Base-by-base conservation (phyloP, 2,888 invertebrate species). In the Eupeodes luniger region DNA sequence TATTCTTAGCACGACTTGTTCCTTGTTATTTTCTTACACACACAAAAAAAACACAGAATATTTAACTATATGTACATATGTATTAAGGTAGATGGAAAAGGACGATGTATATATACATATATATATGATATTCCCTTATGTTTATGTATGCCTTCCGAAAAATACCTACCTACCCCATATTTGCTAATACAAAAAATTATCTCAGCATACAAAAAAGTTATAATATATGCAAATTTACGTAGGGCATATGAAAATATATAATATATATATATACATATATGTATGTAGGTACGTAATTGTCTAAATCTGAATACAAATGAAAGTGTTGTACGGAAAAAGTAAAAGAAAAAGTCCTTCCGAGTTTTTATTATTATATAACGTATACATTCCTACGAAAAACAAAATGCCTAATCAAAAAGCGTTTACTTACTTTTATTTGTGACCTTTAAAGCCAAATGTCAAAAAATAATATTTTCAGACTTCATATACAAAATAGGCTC, bases 251-350 rank as follows among this genome's bases (percentile, higher is more conserved):
- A 51, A 53, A 53, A 1, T 0, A 40, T 1, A 27, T 19, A 19
- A 19, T 19, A 1, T 19, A 19, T 19, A 19, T 19, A 1, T 19
- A 27, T 0, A 27, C 2, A 27, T 27, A 1, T 40, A 40, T 9
- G 40, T 40, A 53, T 6, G 36, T 40, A 53, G 69, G n/a, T 7
- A 55, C 5, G 59, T 49, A 69, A 53, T 51, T 53, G 53, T 69
- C 36, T 69, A 69, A 69, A 53, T 51, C 69, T 69, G 69, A 53
- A 69, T 69, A 36, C 4, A 53, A 69, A 53, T 69, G 34, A 69
- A 69, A 53, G 53, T 69, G 16, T 67, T 69, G 36, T 7, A n/a
- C 9, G 53, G 11, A 53, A 36, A 16, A 36, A 51, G n/a, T 44
- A 19, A 19, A 40, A 64, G 19, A 19, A 19, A 19, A 19, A 27